Evolutionary conservation across 2,113 vertebrate species (phyloP).

Genomic region (Prietella phreatophila): DNA sequence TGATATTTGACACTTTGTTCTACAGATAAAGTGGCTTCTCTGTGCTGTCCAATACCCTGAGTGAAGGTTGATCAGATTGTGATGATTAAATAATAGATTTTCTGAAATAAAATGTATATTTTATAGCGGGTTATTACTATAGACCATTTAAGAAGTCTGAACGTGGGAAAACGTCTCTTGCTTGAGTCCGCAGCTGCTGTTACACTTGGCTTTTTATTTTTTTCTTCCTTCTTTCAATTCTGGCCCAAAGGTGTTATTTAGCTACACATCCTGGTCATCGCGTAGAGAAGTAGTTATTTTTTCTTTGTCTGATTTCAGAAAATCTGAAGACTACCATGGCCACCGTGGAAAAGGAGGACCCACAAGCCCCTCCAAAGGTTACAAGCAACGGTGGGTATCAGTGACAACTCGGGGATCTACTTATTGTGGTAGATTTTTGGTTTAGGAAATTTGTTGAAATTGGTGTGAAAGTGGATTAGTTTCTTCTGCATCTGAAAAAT

Average conservation of each 20-base stretch:
- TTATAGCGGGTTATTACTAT: not conserved
- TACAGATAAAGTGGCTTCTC: not conserved
- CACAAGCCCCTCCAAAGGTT: not conserved
- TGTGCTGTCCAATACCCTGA: not conserved
- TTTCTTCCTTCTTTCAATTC: not conserved
- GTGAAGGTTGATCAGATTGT: not conserved
- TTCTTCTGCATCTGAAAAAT: not conserved
- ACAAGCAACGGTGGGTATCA: constrained; percentile 45
- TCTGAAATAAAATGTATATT: not conserved
- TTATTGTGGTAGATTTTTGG: not conserved
- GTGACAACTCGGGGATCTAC: accelerated
- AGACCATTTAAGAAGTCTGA: not conserved
- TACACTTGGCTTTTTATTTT: constrained; percentile 14
- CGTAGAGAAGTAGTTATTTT: not conserved
- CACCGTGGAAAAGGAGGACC: constrained; percentile 37
- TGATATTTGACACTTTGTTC: not conserved
- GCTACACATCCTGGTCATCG: constrained; percentile 30
- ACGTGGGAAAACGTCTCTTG: not conserved
- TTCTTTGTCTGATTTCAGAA: constrained; percentile 51
- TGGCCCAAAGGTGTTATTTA: constrained; percentile 40
- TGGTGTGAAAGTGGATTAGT: not conserved
- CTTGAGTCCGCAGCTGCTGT: constrained; percentile 20
- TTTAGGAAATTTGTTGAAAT: not conserved
- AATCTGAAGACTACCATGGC: constrained; percentile 29
- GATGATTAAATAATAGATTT: not conserved